Conservation (phyloP, 1,140 invertebrate genomes). For the Belonocnema kinseyi region DNA sequence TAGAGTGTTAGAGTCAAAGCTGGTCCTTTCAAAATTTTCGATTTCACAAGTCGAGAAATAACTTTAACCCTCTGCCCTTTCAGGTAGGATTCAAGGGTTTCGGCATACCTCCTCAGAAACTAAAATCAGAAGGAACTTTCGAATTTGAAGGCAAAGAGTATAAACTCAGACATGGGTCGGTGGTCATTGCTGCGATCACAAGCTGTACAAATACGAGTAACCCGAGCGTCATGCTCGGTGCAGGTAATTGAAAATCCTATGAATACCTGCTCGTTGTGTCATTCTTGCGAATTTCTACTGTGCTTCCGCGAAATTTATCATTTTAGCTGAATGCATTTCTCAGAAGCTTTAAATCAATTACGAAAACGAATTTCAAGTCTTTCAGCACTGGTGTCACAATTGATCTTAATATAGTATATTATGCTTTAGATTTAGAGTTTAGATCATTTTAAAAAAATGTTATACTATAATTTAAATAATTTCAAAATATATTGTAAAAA, state of each 20-base stretch:
- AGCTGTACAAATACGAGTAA: slow-evolving; percentile 99
- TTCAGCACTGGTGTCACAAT: too few relatives aligned
- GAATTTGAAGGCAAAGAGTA: slow-evolving; percentile 89
- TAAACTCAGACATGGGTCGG: slow-evolving; percentile 91
- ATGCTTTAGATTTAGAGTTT: too few relatives aligned
- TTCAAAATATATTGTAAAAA: too few relatives aligned
- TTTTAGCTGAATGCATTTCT: slow-evolving; percentile 11
- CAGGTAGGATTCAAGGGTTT: slow-evolving; percentile 97
- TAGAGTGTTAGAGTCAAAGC: too few relatives aligned
- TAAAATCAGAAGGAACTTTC: slow-evolving; percentile 83
- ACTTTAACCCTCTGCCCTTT: slow-evolving; percentile 50
- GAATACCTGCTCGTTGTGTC: slow-evolving; percentile 1
- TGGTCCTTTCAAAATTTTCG: not conserved
- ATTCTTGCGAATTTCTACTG: not conserved
- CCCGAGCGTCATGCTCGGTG: slow-evolving; percentile 97
- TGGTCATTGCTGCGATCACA: slow-evolving; percentile 98
- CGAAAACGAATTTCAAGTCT: not conserved
- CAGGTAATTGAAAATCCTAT: slow-evolving; percentile 76
- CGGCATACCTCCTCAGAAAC: slow-evolving; percentile 84
- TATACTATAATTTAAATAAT: too few relatives aligned
- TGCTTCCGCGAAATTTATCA: slow-evolving; percentile 10
- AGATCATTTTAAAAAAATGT: too few relatives aligned
- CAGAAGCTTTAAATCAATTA: not conserved
- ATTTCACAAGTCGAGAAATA: not conserved
- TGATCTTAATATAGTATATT: too few relatives aligned